Conservation (phyloP, 2,888 invertebrate genomes). For the Kryphioiulus occultus region DNA sequence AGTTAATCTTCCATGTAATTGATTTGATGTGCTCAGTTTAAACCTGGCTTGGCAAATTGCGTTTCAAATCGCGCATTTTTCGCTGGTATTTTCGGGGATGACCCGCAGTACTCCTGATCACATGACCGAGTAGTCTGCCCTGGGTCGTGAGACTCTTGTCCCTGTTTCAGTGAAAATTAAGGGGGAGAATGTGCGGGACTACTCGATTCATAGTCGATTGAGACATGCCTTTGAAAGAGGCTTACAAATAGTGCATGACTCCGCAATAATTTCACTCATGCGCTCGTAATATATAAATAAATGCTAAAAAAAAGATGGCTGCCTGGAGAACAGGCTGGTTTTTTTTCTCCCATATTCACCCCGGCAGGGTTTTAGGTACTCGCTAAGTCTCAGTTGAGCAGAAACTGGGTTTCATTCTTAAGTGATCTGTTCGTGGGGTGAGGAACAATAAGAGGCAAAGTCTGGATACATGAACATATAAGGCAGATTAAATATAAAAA, state of each 20-base stretch:
- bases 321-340: slow-evolving; percentile 12
- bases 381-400: neutral
- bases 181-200: slow-evolving; percentile 12
- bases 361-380: neutral
- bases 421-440: slow-evolving; percentile 39
- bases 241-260: slow-evolving; percentile 36
- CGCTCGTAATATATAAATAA: slow-evolving; percentile 31
- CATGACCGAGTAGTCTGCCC: neutral
- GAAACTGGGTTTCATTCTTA: slow-evolving; percentile 29
- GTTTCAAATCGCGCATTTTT: neutral
- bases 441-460: slow-evolving; percentile 34
- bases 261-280: slow-evolving; percentile 37
- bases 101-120: neutral
- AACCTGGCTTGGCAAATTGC: neutral
- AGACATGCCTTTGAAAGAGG: slow-evolving; percentile 22
- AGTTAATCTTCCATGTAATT: neutral
- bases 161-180: slow-evolving; percentile 28
- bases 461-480: neutral
- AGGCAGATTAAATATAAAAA: slow-evolving; percentile 22
- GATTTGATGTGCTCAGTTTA: neutral
- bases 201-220: slow-evolving; percentile 9
- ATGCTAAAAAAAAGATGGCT: slow-evolving; percentile 35
- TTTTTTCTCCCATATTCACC: neutral
- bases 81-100: neutral
- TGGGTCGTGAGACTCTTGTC: slow-evolving; percentile 28